Conservation (phyloP, 1,140 invertebrate species). For the Conopomorpha cramerella region DNA sequence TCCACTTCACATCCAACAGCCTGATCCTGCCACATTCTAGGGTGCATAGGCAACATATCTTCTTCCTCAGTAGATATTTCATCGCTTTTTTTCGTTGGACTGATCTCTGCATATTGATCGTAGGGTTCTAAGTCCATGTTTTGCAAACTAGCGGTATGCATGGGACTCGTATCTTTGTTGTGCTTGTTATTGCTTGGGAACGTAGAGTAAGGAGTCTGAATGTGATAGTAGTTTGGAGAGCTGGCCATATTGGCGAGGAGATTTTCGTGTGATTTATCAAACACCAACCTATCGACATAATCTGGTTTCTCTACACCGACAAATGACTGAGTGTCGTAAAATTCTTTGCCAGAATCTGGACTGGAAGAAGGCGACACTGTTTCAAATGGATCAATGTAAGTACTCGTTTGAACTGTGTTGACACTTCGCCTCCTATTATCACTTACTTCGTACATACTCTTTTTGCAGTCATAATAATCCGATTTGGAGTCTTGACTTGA, state of each 20-base stretch:
- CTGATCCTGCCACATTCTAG: constrained; percentile 59
- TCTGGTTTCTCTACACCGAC: constrained; percentile 45
- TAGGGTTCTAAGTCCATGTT: constrained; percentile 70
- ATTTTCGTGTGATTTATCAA: constrained; percentile 62
- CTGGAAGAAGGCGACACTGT: constrained; percentile 65
- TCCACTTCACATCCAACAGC: constrained; percentile 59
- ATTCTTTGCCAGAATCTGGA: constrained; percentile 69
- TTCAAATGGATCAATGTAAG: constrained; percentile 48
- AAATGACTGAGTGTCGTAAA: constrained; percentile 62
- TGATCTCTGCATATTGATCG: constrained; percentile 42
- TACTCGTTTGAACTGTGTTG: constrained; percentile 35
- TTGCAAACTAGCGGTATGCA: constrained; percentile 68
- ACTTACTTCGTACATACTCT: constrained; percentile 43
- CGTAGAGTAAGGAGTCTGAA: constrained; percentile 65
- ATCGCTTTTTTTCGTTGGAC: constrained; percentile 38
- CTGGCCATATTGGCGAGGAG: constrained; percentile 62
- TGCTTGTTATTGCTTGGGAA: constrained; percentile 63
- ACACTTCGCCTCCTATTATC: constrained; percentile 31
- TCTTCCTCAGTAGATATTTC: constrained; percentile 48
- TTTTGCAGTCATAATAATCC: constrained; percentile 58
- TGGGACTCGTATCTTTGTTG: constrained; percentile 62
- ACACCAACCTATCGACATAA: constrained; percentile 42
- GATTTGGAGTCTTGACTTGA: constrained; percentile 71
- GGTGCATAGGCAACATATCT: constrained; percentile 21
- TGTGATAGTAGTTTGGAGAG: constrained; percentile 65